Base-by-base conservation (phyloP, 2,113 vertebrate genomes). In the Channa argus region DNA sequence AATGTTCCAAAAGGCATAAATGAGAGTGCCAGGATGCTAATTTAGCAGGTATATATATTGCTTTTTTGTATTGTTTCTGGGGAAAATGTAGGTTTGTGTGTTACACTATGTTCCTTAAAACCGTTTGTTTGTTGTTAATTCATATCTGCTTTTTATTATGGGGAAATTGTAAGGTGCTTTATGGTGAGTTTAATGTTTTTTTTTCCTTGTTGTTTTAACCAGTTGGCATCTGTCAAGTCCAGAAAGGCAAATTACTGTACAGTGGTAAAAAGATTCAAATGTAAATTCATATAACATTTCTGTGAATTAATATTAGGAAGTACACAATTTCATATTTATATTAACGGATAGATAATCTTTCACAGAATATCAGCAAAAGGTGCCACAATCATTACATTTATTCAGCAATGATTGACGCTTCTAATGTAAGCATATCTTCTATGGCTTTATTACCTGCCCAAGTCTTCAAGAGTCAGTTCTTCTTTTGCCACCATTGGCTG, bases 1-100 rank as follows among this genome's bases (percentile, higher is more conserved):
- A 84, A 80, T 79, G 82, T 90, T 90, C 77, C 85, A 83, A 54
- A 80, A 70, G 61, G 62, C 73, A 86, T 88, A 90, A 85, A 89
- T 84, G 85, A 80, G 62, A 82, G 74, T 70, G 84, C 74, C 81
- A 55, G 83, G 69, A 79, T 89, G 79, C 79, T 86, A 81, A 87
- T 88, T 87, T 86, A 81, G 47, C 45, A 38, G 47, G 41, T 49
- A 33, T 36, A 52, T 86, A 72, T 87, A 24, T 24, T 24, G 76
- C 41, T 37, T 52, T 52, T 45, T 47, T 45, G 46, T 71, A 39
- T 59, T 76, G 54, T 51, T 60, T 65, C 60, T 59, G 36, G 44
- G 58, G 71, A 64, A n/a, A 50, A 56, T 49, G 68, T 60, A 39
- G 53, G 53, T 63, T 62, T 79, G 33, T 79, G 79, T 80, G 41